These are phyloP conservation scores for Plectus sambesii DNA, from an alignment of 1,140 invertebrate species.

Conservation along the genomic window DNA sequence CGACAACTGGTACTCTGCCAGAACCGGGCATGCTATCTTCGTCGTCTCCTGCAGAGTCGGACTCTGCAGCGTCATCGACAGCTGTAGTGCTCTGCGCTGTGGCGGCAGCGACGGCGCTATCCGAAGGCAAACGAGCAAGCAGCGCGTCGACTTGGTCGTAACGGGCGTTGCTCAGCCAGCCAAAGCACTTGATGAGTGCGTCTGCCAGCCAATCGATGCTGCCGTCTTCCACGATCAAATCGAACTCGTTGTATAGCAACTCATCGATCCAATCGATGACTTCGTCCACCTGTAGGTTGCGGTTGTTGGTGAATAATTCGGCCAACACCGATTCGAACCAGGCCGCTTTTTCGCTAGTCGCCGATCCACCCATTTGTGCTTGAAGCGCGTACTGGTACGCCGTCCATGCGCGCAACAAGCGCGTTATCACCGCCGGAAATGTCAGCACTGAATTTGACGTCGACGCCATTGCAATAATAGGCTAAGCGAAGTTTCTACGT, in stretches of 20 bases:
- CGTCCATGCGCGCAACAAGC: slow-evolving; percentile 12
- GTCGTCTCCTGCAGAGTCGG: slow-evolving; percentile 12
- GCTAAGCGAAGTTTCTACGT: too few species aligned
- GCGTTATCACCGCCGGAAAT: slow-evolving; percentile 11
- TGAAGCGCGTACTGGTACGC: slow-evolving; percentile 17
- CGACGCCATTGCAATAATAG: too few species aligned
- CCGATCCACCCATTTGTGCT: slow-evolving; percentile 12
- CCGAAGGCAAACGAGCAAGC: background rate
- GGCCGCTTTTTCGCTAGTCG: background rate
- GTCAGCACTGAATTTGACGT: too few species aligned
- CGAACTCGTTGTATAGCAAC: slow-evolving; percentile 16
- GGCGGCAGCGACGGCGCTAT: slow-evolving; percentile 3
- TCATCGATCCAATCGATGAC: slow-evolving; percentile 19
- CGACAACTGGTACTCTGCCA: too few species aligned
- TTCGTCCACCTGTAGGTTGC: background rate
- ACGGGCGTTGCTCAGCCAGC: background rate
- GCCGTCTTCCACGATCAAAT: slow-evolving; percentile 23
- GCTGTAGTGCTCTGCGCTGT: slow-evolving; percentile 3
- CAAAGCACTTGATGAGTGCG: background rate
- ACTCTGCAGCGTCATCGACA: slow-evolving; percentile 14
- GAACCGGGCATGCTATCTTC: background rate
- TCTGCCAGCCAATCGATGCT: slow-evolving; percentile 8
- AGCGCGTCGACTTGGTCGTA: background rate
- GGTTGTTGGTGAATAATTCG: background rate
- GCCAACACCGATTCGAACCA: slow-evolving; percentile 9